Base-by-base conservation (phyloP, 2,797 vertebrate species). In the Catostomus latipinnis region DNA sequence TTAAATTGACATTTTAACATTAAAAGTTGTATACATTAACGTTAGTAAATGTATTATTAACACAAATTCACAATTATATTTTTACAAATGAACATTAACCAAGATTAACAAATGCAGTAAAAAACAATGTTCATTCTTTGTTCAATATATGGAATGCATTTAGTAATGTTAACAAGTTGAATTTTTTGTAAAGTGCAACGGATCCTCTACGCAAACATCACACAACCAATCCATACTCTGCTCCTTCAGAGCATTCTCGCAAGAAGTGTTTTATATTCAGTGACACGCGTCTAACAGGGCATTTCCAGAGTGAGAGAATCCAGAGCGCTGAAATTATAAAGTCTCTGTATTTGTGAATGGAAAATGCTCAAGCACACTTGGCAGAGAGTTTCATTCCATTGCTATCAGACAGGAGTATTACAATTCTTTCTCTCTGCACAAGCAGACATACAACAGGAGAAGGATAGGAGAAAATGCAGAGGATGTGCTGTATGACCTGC, bases 331-430 rank as follows among this genome's bases (percentile, higher is more conserved):
- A 72, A 90, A 91, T 88, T 66, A 78, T 79, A 91, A 88, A 86
- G 91, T 92, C 91, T 91, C 89, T 90, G 92, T 92, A 92, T 93
- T 88, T 92, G 91, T 91, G 90, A 93, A 93, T 91, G 92, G 91
- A 93, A 93, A 92, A 90, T 81, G 85, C 83, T 91, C 90, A 78
- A 86, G 86, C 85, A 85, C 81, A 85, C 74, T 89, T 90, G 89
- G 90, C 87, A 58, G 68, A 34, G 54, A 34, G 58, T 66, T 71
- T 84, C 80, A 84, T 86, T 79, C 72, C 75, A 66, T 11, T 43
- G 76, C 48, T 82, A 77, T 82, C 70, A 77, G 65, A 75, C 58
- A 72, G 53, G 50, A 60, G 14, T 16, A 57, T 56, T 65, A 48
- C 45, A 52, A 45, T 81, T 75, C 11, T 70, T 78, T 75, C 46